Evolutionary conservation across 2,113 vertebrate genomes (phyloP).

Genomic region (Fregetta grallaria): DNA sequence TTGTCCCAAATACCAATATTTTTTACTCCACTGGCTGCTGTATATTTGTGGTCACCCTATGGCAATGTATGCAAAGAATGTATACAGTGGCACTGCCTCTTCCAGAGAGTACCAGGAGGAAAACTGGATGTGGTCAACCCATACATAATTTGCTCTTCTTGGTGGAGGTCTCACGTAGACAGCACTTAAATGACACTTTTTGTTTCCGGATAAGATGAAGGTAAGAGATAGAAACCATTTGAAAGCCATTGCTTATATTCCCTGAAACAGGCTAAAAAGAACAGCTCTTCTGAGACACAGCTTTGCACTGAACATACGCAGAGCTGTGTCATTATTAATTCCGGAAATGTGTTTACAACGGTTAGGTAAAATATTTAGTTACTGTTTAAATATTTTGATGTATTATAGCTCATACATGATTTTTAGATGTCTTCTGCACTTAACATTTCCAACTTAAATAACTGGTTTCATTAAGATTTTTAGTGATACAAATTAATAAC

Average conservation of each 20-base stretch:
- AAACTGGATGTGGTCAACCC: not conserved
- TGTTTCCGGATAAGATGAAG: not conserved
- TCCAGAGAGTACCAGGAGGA: not conserved
- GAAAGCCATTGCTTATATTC: not conserved
- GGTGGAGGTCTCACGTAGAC: not conserved
- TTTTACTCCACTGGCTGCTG: not conserved
- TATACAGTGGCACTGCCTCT: not conserved
- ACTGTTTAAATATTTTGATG: constrained; percentile 25
- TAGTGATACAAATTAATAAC: constrained; percentile 22
- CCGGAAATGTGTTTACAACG: not conserved
- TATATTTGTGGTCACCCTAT: not conserved
- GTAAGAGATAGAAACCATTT: not conserved
- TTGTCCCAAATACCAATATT: not conserved
- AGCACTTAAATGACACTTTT: not conserved
- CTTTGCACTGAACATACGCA: not conserved
- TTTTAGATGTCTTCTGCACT: constrained; percentile 6
- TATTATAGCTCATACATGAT: not conserved
- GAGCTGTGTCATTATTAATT: not conserved
- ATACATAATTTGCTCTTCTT: not conserved
- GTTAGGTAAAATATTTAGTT: constrained; percentile 22
- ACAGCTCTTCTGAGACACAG: not conserved
- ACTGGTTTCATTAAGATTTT: constrained; percentile 23
- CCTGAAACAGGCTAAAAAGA: not conserved
- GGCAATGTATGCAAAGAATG: not conserved
- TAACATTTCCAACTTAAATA: constrained; percentile 28